Evolutionary conservation across 2,888 invertebrate genomes (phyloP), one percentile per base, ranked within the genome.

Genomic region (Andrena bicolor): DNA sequence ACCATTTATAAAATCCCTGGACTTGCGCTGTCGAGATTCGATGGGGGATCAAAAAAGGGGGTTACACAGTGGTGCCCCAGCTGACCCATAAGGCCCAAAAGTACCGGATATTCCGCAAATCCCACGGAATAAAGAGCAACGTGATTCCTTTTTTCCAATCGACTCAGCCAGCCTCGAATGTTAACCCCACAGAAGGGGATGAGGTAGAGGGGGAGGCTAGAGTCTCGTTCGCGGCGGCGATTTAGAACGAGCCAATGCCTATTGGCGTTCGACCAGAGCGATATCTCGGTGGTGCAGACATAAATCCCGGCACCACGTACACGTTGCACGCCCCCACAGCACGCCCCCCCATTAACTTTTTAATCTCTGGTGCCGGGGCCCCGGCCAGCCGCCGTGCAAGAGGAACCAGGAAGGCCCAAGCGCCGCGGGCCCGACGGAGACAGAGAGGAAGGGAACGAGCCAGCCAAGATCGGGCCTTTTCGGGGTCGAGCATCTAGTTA

Each of bases 281-380:
- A 93, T 93, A 92, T 93, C 93, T 92, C 91, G 92, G 92, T 93
- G 93, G 93, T 92, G 92, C 93, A 90, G 93, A 92, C 93, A 94
- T 94, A 94, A 94, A 94, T 94, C 92, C 93, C 92, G 91, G 93
- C 93, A 93, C 92, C 93, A 92, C 92, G 93, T 93, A 93, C 92
- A 91, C 92, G 88, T 91, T 91, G 92, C 92, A 92, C 93, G 93
- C 93, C 94, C 92, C 93, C 93, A 90, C 92, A 92, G 90, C 91
- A 93, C 93, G 93, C 93, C 94, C 91, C 92, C 92, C 93, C 93
- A 93, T 93, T 94, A 94, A 93, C 93, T 93, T 93, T 94, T 93
- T 93, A 93, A 93, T 93, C 93, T 93, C 92, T 91, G 88, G 85
- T 80, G 83, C 85, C 69, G 84, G 84, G 79, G 72, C 76, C 76